A percentile compares a stretch with the other conserved stretches of the same genome.
Evolutionary conservation across 2,113 vertebrate species (phyloP).

Genomic region (Burhinus bistriatus): DNA sequence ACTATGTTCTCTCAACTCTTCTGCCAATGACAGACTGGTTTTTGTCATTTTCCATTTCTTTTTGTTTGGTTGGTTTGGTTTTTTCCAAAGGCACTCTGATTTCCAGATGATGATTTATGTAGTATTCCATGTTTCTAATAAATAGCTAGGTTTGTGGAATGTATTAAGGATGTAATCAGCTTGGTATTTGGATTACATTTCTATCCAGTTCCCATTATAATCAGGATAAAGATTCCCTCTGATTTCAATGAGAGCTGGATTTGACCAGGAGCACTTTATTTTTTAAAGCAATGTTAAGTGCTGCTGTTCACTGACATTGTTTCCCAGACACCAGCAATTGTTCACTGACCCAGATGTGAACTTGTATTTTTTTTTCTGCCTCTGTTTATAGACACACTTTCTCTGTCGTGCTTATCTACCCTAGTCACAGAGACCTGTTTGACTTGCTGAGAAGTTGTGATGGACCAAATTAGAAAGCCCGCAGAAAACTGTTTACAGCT

Average conservation of each 20-base stretch:
- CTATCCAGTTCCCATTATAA: neutral
- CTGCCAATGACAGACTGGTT: neutral
- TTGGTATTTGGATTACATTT: neutral
- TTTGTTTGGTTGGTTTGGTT: neutral
- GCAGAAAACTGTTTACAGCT: neutral
- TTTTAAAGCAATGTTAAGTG: conserved; percentile 32
- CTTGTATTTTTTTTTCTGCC: conserved; percentile 16
- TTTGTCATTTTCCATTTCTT: neutral
- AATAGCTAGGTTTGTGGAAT: neutral
- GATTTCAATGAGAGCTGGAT: neutral
- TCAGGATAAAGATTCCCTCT: neutral
- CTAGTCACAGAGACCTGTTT: conserved; percentile 6
- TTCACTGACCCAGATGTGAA: conserved; percentile 67
- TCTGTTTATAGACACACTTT: conserved; percentile 38
- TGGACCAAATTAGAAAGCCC: conserved; percentile 22
- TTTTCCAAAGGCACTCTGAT: neutral
- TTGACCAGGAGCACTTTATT: neutral
- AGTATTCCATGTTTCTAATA: neutral
- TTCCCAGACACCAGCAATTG: conserved; percentile 47
- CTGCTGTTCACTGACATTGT: conserved; percentile 34
- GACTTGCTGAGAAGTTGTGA: conserved; percentile 26
- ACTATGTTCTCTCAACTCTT: neutral
- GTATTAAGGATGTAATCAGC: neutral
- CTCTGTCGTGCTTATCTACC: conserved; percentile 32
- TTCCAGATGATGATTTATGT: neutral